These are phyloP conservation scores for Drosophila birchii DNA, from an alignment of 2,888 invertebrate genomes.

Conservation along the genomic window DNA sequence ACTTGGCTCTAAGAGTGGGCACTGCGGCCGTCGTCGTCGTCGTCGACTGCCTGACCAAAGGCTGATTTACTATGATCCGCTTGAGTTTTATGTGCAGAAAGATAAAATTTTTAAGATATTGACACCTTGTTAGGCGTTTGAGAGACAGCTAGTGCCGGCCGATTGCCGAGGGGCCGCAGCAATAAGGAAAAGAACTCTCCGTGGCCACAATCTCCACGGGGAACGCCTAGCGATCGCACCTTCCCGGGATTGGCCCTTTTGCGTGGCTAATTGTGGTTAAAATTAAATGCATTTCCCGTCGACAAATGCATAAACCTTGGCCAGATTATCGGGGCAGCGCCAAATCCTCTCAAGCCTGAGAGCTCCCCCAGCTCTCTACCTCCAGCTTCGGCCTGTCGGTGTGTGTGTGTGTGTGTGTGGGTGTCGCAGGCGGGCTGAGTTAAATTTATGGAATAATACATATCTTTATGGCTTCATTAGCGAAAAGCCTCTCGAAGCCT, in stretches of 20 bases:
- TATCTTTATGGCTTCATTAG: conserved; percentile 84
- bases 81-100: conserved; percentile 82
- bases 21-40: conserved; percentile 17
- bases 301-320: conserved; percentile 69
- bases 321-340: conserved; percentile 54
- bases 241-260: conserved; percentile 40
- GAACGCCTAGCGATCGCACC: conserved; percentile 23
- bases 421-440: conserved; percentile 64
- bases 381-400: not conserved
- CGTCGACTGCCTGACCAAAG: conserved; percentile 70
- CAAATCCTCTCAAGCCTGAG: conserved; percentile 9
- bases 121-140: conserved; percentile 83
- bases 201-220: conserved; percentile 23
- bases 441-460: conserved; percentile 80
- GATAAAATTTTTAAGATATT: conserved; percentile 83
- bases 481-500: conserved; percentile 67
- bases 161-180: conserved; percentile 32
- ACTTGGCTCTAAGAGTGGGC: conserved; percentile 47
- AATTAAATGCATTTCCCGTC: conserved; percentile 71
- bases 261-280: conserved; percentile 78
- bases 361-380: not conserved
- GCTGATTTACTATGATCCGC: conserved; percentile 83
- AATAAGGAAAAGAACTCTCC: conserved; percentile 49
- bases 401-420: conserved; percentile 58
- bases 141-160: conserved; percentile 48